These are phyloP conservation scores for Oasisia sp. DNA, from an alignment of 2,888 invertebrate genomes.

Conservation along the genomic window DNA sequence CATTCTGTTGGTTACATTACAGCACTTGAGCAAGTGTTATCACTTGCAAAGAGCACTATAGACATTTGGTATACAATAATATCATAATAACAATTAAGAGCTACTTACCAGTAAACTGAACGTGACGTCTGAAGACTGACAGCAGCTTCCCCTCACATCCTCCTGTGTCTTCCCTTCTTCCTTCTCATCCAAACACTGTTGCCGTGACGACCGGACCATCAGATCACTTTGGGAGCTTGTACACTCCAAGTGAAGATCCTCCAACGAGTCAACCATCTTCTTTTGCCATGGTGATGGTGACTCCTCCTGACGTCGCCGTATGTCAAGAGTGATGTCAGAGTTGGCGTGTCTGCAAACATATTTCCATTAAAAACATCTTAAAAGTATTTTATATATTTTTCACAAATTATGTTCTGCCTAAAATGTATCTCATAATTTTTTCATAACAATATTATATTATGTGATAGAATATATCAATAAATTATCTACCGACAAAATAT, in stretches of 20 bases:
- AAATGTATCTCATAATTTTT: neutral
- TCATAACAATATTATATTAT: too few species aligned
- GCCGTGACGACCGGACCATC: neutral
- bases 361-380: neutral
- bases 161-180: neutral
- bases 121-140: neutral
- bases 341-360: neutral
- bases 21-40: too few species aligned
- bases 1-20: too few species aligned
- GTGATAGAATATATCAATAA: too few species aligned
- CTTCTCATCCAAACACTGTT: neutral
- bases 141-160: neutral
- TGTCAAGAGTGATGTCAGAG: constrained; percentile 5
- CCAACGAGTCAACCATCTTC: neutral
- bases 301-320: neutral
- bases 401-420: neutral
- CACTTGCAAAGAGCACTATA: too few species aligned
- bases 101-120: neutral
- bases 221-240: neutral
- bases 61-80: too few species aligned
- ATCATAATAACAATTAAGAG: neutral
- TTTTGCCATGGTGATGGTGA: neutral
- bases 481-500: too few species aligned
- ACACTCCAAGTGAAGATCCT: neutral
- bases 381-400: neutral